Conservation (phyloP, 1,140 invertebrate genomes). For the Zaprionus kolodkinae region DNA sequence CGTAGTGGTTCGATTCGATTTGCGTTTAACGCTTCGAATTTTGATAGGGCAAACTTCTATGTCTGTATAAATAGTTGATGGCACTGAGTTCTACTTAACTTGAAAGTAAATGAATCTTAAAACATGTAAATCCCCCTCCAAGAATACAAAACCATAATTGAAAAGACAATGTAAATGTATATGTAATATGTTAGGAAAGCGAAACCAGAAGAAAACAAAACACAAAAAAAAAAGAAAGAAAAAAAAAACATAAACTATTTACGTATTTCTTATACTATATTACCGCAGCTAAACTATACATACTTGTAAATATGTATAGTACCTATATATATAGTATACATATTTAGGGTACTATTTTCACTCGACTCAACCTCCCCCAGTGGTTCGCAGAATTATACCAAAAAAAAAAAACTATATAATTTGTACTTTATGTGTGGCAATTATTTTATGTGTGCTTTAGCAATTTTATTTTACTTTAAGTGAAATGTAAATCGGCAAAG, state of each 20-base stretch:
- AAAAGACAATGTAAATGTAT: slow-evolving; percentile 68
- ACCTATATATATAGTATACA: slow-evolving; percentile 17
- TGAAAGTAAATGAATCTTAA: slow-evolving; percentile 44
- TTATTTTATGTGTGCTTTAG: slow-evolving; percentile 76
- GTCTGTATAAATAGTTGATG: slow-evolving; percentile 74
- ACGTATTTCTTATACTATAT: slow-evolving; percentile 66
- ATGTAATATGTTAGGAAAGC: slow-evolving; percentile 53
- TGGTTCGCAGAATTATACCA: slow-evolving; percentile 83
- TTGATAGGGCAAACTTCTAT: slow-evolving; percentile 24
- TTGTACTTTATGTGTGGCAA: slow-evolving; percentile 80
- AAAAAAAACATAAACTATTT: slow-evolving; percentile 58
- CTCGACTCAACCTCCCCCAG: slow-evolving; percentile 70
- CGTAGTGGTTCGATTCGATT: slow-evolving; percentile 6
- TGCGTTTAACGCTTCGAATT: slow-evolving; percentile 58
- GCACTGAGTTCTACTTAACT: slow-evolving; percentile 84
- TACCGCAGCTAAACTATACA: slow-evolving; percentile 46
- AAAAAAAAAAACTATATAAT: slow-evolving; percentile 77
- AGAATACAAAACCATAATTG: slow-evolving; percentile 13
- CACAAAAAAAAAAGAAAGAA: neutral
- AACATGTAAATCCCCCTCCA: slow-evolving; percentile 31
- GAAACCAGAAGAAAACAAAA: neutral
- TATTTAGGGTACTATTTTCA: slow-evolving; percentile 25
- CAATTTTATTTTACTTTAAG: slow-evolving; percentile 80
- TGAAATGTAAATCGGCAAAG: slow-evolving; percentile 67
- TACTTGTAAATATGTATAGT: slow-evolving; percentile 17